Evolutionary conservation across 1,140 invertebrate species (phyloP), one percentile per base, ranked within the genome.

Genomic region (Diuraphis noxia): DNA sequence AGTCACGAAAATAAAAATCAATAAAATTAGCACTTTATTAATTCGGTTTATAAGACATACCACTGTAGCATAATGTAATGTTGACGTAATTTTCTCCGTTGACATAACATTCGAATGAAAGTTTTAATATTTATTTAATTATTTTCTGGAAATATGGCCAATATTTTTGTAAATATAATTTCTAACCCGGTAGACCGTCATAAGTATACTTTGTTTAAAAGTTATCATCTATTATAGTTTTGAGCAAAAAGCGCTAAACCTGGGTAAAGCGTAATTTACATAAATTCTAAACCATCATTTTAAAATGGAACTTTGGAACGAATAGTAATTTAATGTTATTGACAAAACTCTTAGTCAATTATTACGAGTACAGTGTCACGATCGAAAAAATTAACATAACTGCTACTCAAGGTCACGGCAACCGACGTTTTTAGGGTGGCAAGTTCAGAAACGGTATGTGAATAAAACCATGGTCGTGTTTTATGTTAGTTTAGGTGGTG

Each of bases 341-440:
- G 41, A 43, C 40, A 85, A 85, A 43, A 43, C 82, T 43, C 82
- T 43, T 85, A n/a, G 41, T 85, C 82, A 43, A 85, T 85, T 85
- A 85, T 6, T 85, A 43, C 30, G 17, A 43, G 82, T n/a, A 43
- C 2, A 85, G 82, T 30, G 40, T 84, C 81, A 41, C 34, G 81
- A 84, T n/a, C 41, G 41, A 52, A 86, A 36, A 86, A 52, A 86
- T 36, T 46, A 86, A 30, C 41, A 43, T 85, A 82, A 23, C 81
- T 30, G 38, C 23, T 41, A 81, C 81, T 30, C 81, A 82, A 82
- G 81, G 81, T 82, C 81, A 40, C 3, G 56, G 25, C 19, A 7
- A 5, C 4, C 30, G 13, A 72, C 13, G 21, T 72, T 17, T 72
- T 72, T 17, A 13, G 56, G 56, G 56, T 72, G 13, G 56, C 4